A percentile compares a stretch with the other conserved stretches of the same genome.
phyloP scores from a whole-genome alignment of 1,140 invertebrate species.

The Nephila pilipes region DNA sequence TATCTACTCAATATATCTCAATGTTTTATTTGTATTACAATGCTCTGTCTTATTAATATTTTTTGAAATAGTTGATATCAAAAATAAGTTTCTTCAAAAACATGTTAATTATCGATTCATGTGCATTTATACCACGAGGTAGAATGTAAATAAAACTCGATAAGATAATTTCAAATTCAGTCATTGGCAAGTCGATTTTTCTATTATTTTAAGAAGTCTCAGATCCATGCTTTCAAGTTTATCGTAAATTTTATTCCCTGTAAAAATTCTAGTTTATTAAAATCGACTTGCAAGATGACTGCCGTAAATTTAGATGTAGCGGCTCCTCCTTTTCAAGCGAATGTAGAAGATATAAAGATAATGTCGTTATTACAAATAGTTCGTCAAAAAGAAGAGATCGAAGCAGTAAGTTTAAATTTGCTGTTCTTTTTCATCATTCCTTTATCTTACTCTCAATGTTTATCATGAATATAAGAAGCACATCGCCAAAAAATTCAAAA shows the following conservation, averaged over 20 bases:
- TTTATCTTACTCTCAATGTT: not conserved
- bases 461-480: too few relatives aligned
- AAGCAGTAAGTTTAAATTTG: not conserved
- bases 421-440: not conserved
- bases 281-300: not conserved
- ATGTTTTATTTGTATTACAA: too few relatives aligned
- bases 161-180: conserved; percentile 5
- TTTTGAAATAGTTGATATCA: too few relatives aligned
- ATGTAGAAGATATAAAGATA: not conserved
- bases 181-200: not conserved
- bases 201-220: conserved; percentile 7
- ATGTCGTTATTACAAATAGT: conserved; percentile 6
- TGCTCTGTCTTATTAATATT: too few relatives aligned
- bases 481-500: too few relatives aligned
- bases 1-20: too few relatives aligned
- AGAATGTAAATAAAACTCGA: too few relatives aligned
- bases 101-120: not conserved
- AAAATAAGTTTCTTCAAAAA: too few relatives aligned
- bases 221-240: conserved; percentile 27
- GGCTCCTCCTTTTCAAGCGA: not conserved
- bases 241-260: not conserved
- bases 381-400: conserved; percentile 11
- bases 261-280: not conserved
- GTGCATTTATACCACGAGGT: not conserved
- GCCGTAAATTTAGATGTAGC: not conserved